A percentile compares a stretch with the other conserved stretches of the same genome.
Conservation (phyloP, 2,888 invertebrate genomes). For the Acanthoscelides obtectus region DNA sequence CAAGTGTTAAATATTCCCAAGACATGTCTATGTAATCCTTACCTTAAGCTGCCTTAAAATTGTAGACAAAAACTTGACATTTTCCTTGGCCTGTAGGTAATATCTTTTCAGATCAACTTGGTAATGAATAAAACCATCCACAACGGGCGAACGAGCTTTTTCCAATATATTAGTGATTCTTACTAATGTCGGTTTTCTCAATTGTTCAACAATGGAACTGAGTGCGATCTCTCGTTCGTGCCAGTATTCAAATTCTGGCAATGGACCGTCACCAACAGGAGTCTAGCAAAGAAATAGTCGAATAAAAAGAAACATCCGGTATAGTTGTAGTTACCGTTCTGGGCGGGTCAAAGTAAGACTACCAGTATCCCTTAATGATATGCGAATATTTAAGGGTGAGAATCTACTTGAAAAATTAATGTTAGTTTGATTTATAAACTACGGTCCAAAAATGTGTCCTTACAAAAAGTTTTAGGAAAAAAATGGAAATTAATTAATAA, state of each 20-base stretch:
- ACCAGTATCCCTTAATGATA: no score
- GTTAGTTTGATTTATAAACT: no score
- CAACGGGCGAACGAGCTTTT: slow-evolving; percentile 51
- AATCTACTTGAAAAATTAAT: no score
- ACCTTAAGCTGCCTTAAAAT: slow-evolving; percentile 69
- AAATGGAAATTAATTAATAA: no score
- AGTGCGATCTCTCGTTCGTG: slow-evolving; percentile 72
- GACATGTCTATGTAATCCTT: slow-evolving; percentile 12
- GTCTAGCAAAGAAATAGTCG: slow-evolving; percentile 44
- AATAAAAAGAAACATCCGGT: background rate
- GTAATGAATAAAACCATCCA: slow-evolving; percentile 57
- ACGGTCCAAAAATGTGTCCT: no score
- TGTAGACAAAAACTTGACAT: slow-evolving; percentile 71
- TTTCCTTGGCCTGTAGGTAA: slow-evolving; percentile 71
- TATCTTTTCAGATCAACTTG: slow-evolving; percentile 60
- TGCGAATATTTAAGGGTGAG: no score
- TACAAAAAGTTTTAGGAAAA: no score
- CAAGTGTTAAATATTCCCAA: background rate
- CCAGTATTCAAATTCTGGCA: slow-evolving; percentile 86
- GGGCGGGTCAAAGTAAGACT: no score
- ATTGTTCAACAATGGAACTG: slow-evolving; percentile 74
- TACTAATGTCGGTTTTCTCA: slow-evolving; percentile 66
- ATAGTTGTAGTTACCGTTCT: no score
- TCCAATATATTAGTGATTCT: slow-evolving; percentile 58
- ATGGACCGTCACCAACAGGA: slow-evolving; percentile 69